Evolutionary conservation across 1,140 invertebrate genomes (phyloP).

Genomic region (Drosophila athabasca): DNA sequence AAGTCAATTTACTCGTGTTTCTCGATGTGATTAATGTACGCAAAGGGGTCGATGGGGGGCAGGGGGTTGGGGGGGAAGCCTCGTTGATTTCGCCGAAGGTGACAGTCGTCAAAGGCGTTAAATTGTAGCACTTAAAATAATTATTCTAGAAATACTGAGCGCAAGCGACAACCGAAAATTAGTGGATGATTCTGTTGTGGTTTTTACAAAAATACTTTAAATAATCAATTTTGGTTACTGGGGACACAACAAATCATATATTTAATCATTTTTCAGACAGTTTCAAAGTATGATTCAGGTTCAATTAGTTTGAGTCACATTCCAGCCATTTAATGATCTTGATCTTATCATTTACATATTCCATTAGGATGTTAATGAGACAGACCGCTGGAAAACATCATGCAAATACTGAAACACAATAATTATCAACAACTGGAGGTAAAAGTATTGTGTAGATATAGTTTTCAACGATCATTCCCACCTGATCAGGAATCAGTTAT

Average conservation of each 20-base stretch:
- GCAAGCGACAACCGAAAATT: constrained; percentile 6
- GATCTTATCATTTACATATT: constrained; percentile 36
- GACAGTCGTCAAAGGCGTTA: constrained; percentile 64
- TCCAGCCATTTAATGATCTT: constrained; percentile 15
- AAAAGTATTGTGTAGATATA: not conserved
- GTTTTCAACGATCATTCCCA: too few species aligned
- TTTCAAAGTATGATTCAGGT: too few species aligned
- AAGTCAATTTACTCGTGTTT: constrained; percentile 43
- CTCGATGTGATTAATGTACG: constrained; percentile 43
- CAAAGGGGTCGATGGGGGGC: not conserved
- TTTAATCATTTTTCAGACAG: not conserved
- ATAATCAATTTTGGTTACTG: not conserved
- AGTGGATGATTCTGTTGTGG: too few species aligned
- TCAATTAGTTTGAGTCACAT: not conserved
- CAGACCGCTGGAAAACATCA: not conserved
- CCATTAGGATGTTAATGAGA: constrained; percentile 36
- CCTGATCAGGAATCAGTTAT: too few species aligned
- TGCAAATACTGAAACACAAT: not conserved
- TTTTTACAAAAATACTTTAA: not conserved
- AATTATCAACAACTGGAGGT: not conserved
- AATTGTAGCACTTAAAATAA: constrained; percentile 58
- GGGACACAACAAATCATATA: not conserved
- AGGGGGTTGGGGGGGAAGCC: constrained; percentile 14
- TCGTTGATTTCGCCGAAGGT: constrained; percentile 59
- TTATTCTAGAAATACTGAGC: constrained; percentile 14